These are phyloP conservation scores for Paragorgia papillata DNA, from an alignment of 92 coral and sea anemone genomes.

Conservation along the genomic window DNA sequence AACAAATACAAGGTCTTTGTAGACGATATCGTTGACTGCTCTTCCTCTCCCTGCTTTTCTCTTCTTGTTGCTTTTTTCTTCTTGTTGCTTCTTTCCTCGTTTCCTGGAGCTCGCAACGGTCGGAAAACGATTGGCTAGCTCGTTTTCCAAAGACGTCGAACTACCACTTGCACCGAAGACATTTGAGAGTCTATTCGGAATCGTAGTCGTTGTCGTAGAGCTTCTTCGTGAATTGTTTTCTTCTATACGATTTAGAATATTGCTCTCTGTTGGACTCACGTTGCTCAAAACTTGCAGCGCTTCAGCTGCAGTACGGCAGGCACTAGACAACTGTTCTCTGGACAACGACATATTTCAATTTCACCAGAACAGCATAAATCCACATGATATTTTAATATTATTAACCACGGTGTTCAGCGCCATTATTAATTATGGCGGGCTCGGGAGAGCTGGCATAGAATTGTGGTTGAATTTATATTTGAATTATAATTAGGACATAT, in stretches of 20 bases:
- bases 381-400: no score
- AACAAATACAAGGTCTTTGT: conserved; percentile 21
- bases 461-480: no score
- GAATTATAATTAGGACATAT: no score
- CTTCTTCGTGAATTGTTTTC: not conserved
- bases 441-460: no score
- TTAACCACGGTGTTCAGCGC: no score
- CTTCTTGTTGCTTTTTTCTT: not conserved
- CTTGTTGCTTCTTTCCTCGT: conserved; percentile 1
- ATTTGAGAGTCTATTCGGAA: conserved; percentile 18
- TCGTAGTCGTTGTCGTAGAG: not conserved
- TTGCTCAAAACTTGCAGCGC: conserved; percentile 13
- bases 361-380: no score
- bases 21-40: not conserved
- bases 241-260: conserved; percentile 2
- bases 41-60: conserved; percentile 19
- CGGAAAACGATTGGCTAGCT: conserved; percentile 14
- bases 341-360: not conserved
- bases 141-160: not conserved
- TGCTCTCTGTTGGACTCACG: conserved; percentile 2
- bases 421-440: no score
- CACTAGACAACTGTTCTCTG: conserved; percentile 4
- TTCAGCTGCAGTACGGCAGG: conserved; percentile 18
- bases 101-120: conserved; percentile 6
- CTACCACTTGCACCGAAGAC: conserved; percentile 5